Percentiles rank a stretch among this genome's conserved stretches.
Evolutionary conservation across 2,888 invertebrate species (phyloP).

Genomic region (Chloroclystis v-ata): DNA sequence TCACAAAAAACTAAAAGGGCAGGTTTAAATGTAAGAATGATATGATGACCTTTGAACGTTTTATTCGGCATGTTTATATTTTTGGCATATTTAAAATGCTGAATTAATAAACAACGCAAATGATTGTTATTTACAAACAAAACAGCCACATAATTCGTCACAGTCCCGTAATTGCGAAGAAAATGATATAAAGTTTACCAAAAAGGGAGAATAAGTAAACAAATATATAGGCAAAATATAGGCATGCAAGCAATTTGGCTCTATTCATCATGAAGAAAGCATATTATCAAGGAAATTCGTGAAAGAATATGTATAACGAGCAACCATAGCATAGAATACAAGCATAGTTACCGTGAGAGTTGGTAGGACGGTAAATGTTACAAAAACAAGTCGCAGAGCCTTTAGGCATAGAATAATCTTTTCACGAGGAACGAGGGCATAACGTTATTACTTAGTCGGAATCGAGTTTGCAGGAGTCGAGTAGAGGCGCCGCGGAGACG

Average conservation of each 20-base stretch:
- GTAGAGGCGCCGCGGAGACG: constrained; percentile 56
- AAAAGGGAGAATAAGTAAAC: not conserved
- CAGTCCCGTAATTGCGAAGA: not conserved
- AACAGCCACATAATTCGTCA: not conserved
- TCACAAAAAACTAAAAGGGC: no score
- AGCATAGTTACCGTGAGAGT: not conserved
- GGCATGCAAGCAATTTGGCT: not conserved
- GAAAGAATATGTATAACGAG: not conserved
- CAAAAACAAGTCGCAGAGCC: not conserved
- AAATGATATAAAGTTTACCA: not conserved
- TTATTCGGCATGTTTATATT: no score
- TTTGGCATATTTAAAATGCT: no score
- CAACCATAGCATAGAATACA: not conserved
- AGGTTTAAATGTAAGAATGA: no score
- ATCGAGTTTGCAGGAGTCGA: constrained; percentile 27
- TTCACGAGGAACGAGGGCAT: constrained; percentile 10
- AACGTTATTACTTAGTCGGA: constrained; percentile 17
- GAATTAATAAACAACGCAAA: no score
- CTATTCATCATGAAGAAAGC: not conserved
- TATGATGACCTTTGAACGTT: no score
- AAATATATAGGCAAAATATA: not conserved
- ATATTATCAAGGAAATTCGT: not conserved
- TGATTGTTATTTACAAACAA: not conserved
- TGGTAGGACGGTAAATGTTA: no score
- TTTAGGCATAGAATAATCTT: constrained; percentile 6